A percentile compares a stretch with the other conserved stretches of the same genome.
These are phyloP conservation scores for Drosophila phalerata DNA, from an alignment of 2,888 invertebrate genomes.

Conservation along the genomic window DNA sequence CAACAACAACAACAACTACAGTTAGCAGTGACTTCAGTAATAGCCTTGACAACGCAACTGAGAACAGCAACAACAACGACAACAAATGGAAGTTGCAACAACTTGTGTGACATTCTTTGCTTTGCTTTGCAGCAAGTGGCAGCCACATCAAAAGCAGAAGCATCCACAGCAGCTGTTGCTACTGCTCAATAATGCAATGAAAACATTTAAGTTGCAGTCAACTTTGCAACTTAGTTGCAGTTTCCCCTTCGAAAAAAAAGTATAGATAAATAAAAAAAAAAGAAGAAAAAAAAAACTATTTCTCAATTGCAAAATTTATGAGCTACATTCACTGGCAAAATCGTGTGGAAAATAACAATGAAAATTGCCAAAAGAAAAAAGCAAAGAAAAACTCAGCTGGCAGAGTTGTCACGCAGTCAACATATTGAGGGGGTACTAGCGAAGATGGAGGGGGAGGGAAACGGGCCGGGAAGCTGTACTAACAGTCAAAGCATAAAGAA, in stretches of 20 bases:
- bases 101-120: conserved; percentile 67
- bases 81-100: conserved; percentile 45
- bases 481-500: conserved; percentile 28
- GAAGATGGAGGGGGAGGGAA: background rate
- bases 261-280: conserved; percentile 3
- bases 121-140: conserved; percentile 43
- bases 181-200: conserved; percentile 75
- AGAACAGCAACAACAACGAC: conserved; percentile 23
- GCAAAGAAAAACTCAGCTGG: conserved; percentile 30
- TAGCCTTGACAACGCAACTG: conserved; percentile 67
- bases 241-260: conserved; percentile 18
- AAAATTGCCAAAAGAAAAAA: conserved; percentile 61
- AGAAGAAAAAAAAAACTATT: conserved; percentile 24
- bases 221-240: conserved; percentile 50
- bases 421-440: conserved; percentile 17
- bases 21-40: conserved; percentile 36
- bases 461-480: background rate
- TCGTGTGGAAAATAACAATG: conserved; percentile 73
- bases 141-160: conserved; percentile 26
- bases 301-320: conserved; percentile 76
- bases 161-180: conserved; percentile 47
- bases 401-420: conserved; percentile 42
- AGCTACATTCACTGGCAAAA: conserved; percentile 69
- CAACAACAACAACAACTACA: conserved; percentile 25
- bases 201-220: conserved; percentile 69